Evolutionary conservation across 2,888 invertebrate genomes (phyloP), one percentile per base, ranked within the genome.

Genomic region (Ophraella communa): DNA sequence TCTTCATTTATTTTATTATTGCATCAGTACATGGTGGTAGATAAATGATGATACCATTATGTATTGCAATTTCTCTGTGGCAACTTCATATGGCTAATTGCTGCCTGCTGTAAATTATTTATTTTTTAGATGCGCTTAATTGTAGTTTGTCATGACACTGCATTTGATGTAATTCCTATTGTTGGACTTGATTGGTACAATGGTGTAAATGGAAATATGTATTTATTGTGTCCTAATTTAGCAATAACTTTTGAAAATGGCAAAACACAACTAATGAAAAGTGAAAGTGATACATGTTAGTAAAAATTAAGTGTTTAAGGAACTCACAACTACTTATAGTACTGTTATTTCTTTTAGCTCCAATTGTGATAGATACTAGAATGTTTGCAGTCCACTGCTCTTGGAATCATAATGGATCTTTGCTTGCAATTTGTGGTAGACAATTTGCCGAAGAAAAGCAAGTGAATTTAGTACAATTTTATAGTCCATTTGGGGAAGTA

Each of bases 331-430:
- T 11, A 35, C 11, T 17, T 17, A 17, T 2, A 2, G 4, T 17
- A 17, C 5, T 17, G 17, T n/a, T 5, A 42, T 49, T 56, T 59
- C 14, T 83, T 84, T 42, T 80, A 94, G 94, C 87, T 78, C 94
- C 96, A 7, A 85, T 94, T 5, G 83, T 94, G 47, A 84, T 98
- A 21, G 93, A 96, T 75, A 91, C 93, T 0, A 90, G 91, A 35
- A 92, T 97, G 88, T 85, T 86, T 21, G 88, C 93, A 5, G 89
- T 92, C 42, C 91, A 91, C 77, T 91, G 94, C 60, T 88, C 89
- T 72, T 98, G 98, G 98, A 98, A 96, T 80, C 94, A 95, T 76
- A 92, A 92, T 76, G 98, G 97, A 0, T 91, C 91, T 11, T 86
- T 97, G 2, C 78, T 98, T 49, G 98, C 97, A 0, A 89, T 95